Base-by-base conservation (phyloP, 2,113 vertebrate genomes). In the Malurus elegans region DNA sequence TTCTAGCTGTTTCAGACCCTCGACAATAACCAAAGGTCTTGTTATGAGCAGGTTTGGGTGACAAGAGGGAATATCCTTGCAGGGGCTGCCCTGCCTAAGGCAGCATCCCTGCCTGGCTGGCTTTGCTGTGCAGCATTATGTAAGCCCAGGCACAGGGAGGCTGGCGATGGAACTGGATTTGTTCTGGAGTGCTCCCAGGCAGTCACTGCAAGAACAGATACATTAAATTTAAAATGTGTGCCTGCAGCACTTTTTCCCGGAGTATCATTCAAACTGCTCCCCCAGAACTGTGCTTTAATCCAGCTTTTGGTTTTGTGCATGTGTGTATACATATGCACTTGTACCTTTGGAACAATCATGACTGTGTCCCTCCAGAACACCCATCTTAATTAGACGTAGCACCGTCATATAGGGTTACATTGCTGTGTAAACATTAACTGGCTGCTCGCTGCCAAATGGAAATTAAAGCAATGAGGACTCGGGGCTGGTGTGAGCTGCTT, bases 341-440 rank as follows among this genome's bases (percentile, higher is more conserved):
- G 7, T 67, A 18, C 69, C 26, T 94, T 25, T 62, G 34, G 74
- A 92, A 5, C 18, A 21, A 3, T 56, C 5, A 1, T 31, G 61
- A 13, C 42, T 5, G 4, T 25, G 32, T 44, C 23, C 21, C 56
- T 86, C 10, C 66, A 91, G 69, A 93, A 14, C 60, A 45, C 73
- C 34, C 56, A 29, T 90, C 60, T 60, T 90, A 86, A 90, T 90
- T 89, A 85, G 88, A 31, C 80, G 85, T 70, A 67, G 78, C 2
- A 0, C 60, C 90, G 81, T 93, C 88, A 86, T 81, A 53, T 82
- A 83, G 85, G 42, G 73, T 90, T 95, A 86, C 66, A 3, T 9
- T 44, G 14, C 92, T 84, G 69, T 64, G 75, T 96, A 91, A 96
- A 95, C 76, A 92, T 93, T 95, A 91, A 92, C 88, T 83, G 83